These are phyloP conservation scores for Drosophila affinis DNA, from an alignment of 2,888 invertebrate genomes.

Conservation along the genomic window DNA sequence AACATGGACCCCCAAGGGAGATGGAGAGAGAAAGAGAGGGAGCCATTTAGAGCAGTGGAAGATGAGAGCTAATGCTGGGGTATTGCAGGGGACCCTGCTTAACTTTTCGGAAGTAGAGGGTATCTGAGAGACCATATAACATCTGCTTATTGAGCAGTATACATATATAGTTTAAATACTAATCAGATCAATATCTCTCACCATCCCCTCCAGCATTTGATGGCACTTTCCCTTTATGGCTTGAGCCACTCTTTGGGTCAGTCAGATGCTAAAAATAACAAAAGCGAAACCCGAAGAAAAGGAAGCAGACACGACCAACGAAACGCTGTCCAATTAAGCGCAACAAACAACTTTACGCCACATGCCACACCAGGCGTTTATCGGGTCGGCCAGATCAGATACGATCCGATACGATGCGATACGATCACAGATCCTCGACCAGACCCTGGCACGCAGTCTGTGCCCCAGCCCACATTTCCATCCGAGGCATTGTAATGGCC, in stretches of 20 bases:
- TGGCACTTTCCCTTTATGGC: conserved; percentile 40
- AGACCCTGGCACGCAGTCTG: conserved; percentile 1
- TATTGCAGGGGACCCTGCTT: too few species aligned
- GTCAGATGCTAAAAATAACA: conserved; percentile 60
- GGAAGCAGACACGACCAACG: conserved; percentile 22
- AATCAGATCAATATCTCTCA: conserved; percentile 18
- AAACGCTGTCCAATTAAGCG: conserved; percentile 74
- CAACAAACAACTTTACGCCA: conserved; percentile 79
- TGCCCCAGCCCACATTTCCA: neutral
- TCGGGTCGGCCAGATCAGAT: conserved; percentile 66
- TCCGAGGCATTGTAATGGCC: conserved; percentile 72
- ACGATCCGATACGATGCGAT: conserved; percentile 41
- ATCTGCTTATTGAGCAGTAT: neutral
- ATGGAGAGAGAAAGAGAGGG: neutral
- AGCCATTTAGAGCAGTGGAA: neutral
- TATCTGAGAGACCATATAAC: too few species aligned
- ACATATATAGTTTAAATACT: neutral
- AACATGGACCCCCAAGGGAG: neutral
- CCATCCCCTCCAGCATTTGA: conserved; percentile 1
- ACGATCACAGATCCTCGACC: conserved; percentile 46
- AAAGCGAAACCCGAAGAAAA: conserved; percentile 9
- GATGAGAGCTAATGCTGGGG: too few species aligned
- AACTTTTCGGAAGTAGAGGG: too few species aligned
- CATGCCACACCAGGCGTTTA: conserved; percentile 78
- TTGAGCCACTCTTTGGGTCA: conserved; percentile 54